A percentile compares a stretch with the other conserved stretches of the same genome.
These are phyloP conservation scores for Tenthredo mesomela DNA, from an alignment of 2,888 invertebrate species.

Conservation along the genomic window DNA sequence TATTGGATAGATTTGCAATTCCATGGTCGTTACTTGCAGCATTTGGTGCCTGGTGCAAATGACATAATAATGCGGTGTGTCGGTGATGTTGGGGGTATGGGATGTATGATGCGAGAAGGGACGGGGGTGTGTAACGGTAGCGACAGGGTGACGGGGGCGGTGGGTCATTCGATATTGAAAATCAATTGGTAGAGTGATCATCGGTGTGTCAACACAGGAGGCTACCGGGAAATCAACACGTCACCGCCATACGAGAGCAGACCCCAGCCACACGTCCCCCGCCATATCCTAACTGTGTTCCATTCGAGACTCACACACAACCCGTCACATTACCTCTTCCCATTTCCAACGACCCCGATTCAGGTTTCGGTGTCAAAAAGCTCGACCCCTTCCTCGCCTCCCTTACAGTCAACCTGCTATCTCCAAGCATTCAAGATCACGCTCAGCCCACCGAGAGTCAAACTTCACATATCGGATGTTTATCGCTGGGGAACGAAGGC, in stretches of 20 bases:
- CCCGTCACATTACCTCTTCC: constrained; percentile 22
- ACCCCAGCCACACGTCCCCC: constrained; percentile 26
- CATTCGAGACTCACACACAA: constrained; percentile 5
- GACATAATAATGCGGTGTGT: constrained; percentile 52
- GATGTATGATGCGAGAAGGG: not conserved
- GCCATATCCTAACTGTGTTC: constrained; percentile 1
- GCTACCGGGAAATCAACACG: constrained; percentile 42
- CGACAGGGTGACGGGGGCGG: not conserved
- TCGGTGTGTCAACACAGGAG: constrained; percentile 37
- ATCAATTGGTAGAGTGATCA: constrained; percentile 49
- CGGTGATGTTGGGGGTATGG: constrained; percentile 28
- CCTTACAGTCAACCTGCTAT: not conserved
- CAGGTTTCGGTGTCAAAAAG: not conserved
- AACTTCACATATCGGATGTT: constrained; percentile 40
- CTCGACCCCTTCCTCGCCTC: not conserved
- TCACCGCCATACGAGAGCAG: constrained; percentile 41
- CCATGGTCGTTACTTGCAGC: constrained; percentile 50
- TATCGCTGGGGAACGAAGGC: not conserved
- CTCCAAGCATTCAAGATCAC: not conserved
- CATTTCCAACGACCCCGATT: constrained; percentile 12
- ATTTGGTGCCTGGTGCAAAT: constrained; percentile 46
- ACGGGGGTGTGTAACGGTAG: not conserved
- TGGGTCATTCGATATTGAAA: constrained; percentile 51
- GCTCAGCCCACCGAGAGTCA: not conserved
- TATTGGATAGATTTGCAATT: constrained; percentile 51